Conservation (phyloP, 2,888 invertebrate genomes). For the Pharmacophagus antenor region DNA sequence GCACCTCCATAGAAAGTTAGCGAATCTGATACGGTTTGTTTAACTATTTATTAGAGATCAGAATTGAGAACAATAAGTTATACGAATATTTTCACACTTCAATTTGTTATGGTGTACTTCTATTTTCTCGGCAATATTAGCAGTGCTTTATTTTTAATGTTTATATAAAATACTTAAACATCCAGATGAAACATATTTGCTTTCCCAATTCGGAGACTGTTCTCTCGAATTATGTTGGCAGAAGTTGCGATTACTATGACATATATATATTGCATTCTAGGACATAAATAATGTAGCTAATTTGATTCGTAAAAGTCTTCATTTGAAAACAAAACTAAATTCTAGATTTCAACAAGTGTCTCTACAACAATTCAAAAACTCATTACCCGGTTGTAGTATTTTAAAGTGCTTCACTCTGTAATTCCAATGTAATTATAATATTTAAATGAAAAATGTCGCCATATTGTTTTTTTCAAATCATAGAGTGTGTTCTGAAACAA, state of each 20-base stretch:
- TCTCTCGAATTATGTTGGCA: no score
- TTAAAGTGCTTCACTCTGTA: neutral
- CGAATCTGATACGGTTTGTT: neutral
- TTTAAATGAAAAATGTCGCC: no score
- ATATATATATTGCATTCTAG: neutral
- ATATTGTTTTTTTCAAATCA: no score
- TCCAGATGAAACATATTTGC: no score
- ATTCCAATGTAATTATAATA: neutral
- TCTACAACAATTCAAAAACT: neutral
- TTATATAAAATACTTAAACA: no score
- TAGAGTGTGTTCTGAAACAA: no score
- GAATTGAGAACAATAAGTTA: neutral
- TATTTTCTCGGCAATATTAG: neutral
- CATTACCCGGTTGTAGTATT: neutral
- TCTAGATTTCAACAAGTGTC: neutral
- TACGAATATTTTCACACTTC: neutral
- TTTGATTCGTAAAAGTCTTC: neutral
- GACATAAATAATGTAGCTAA: neutral
- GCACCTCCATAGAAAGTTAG: neutral
- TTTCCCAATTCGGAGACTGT: no score
- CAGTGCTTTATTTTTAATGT: no score
- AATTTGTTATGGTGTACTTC: neutral
- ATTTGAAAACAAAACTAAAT: neutral
- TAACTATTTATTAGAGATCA: neutral
- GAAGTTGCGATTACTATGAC: no score